phyloP scores from a whole-genome alignment of 2,113 vertebrate genomes.

The Nanger granti region DNA sequence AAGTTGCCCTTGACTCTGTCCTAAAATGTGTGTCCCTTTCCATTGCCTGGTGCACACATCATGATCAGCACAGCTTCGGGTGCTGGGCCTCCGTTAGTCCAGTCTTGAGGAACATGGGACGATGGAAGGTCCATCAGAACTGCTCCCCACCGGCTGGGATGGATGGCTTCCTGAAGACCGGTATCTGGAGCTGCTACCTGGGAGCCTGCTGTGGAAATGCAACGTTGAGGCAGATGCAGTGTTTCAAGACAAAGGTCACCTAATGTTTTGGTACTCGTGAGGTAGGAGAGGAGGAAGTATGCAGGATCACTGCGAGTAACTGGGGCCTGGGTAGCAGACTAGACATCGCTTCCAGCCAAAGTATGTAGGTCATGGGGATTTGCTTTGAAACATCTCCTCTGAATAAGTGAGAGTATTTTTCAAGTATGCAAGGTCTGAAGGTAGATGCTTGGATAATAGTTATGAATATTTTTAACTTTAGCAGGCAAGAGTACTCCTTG shows the following conservation, averaged over 20 bases:
- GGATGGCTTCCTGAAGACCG: neutral
- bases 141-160: fast-evolving
- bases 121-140: too few relatives aligned
- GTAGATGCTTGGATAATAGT: neutral
- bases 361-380: neutral
- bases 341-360: neutral
- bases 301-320: fast-evolving
- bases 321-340: fast-evolving
- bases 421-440: neutral
- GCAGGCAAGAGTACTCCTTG: neutral
- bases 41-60: too few relatives aligned
- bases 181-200: neutral
- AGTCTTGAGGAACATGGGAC: fast-evolving
- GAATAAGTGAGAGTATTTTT: neutral
- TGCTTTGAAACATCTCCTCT: too few relatives aligned
- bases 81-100: neutral
- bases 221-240: fast-evolving
- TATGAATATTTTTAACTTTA: neutral
- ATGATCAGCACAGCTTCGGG: neutral
- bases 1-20: neutral
- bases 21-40: neutral
- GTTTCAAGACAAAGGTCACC: neutral
- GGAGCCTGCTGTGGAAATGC: fast-evolving
- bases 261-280: fast-evolving
- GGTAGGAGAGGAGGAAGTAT: fast-evolving